Conservation (phyloP, 2,797 vertebrate genomes). For the Aulostomus chinensis region DNA sequence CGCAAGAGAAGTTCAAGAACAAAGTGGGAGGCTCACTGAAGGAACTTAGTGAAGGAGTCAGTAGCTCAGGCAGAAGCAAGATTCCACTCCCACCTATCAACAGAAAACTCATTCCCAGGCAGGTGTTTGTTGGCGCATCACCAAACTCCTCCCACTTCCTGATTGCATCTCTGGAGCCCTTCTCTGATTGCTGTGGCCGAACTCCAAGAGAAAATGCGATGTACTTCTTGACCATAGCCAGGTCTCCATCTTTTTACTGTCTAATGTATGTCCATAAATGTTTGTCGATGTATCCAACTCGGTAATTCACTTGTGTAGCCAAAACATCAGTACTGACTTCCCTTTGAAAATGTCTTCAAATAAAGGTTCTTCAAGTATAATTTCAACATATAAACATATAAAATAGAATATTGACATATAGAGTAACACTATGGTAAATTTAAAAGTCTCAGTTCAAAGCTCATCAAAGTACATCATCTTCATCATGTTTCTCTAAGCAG, state of each 20-base stretch:
- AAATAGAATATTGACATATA: too few species aligned
- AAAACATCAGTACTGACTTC: too few species aligned
- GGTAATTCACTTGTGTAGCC: too few species aligned
- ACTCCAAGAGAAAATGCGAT: constrained; percentile 76
- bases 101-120: constrained; percentile 29
- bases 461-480: too few species aligned
- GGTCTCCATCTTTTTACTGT: constrained; percentile 51
- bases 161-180: constrained; percentile 45
- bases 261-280: not conserved
- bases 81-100: constrained; percentile 62
- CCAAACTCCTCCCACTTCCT: constrained; percentile 36
- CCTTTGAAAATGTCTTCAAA: too few species aligned
- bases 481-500: too few species aligned
- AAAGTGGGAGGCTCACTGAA: not conserved
- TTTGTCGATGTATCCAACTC: too few species aligned
- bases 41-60: constrained; percentile 2
- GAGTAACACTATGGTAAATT: too few species aligned
- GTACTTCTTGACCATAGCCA: constrained; percentile 75
- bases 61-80: constrained; percentile 27
- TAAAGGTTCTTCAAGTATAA: too few species aligned
- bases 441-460: too few species aligned
- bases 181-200: constrained; percentile 53
- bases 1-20: not conserved
- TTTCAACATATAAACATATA: too few species aligned
- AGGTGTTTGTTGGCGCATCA: constrained; percentile 21